Evolutionary conservation across 2,797 vertebrate species (phyloP).

Genomic region (Macrochelys suwanniensis): DNA sequence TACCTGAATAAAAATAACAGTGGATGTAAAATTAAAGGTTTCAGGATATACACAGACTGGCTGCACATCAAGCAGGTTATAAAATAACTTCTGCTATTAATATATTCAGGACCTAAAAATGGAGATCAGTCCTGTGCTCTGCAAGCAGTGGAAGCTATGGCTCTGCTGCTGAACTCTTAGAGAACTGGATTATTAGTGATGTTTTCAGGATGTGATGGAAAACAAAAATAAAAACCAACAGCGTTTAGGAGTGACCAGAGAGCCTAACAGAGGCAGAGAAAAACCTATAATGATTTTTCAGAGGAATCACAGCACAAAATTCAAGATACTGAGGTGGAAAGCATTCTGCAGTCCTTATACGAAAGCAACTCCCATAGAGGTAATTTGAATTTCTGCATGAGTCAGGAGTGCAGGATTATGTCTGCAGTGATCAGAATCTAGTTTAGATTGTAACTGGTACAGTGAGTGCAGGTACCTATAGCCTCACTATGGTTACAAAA

Average conservation of each 20-base stretch:
- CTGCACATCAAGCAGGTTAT: neutral
- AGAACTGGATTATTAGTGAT: neutral
- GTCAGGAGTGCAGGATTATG: neutral
- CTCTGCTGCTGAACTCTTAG: neutral
- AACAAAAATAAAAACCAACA: neutral
- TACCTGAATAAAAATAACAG: neutral
- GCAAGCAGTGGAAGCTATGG: neutral
- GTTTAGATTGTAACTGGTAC: neutral
- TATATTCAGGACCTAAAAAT: neutral
- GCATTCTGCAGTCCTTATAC: neutral
- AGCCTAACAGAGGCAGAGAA: neutral
- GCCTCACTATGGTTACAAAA: rapidly evolving
- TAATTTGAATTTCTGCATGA: rapidly evolving
- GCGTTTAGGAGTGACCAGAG: neutral
- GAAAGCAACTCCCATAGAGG: neutral
- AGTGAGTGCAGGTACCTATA: neutral
- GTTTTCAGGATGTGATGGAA: neutral
- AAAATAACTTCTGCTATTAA: neutral
- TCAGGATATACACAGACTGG: neutral
- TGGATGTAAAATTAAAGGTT: conserved; percentile 1
- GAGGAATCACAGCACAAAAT: neutral
- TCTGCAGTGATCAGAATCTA: neutral
- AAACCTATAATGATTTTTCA: neutral
- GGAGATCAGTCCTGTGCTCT: neutral
- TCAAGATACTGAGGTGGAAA: neutral